phyloP scores from a whole-genome alignment of 2,888 invertebrate species.

The Teinopalpus imperialis region DNA sequence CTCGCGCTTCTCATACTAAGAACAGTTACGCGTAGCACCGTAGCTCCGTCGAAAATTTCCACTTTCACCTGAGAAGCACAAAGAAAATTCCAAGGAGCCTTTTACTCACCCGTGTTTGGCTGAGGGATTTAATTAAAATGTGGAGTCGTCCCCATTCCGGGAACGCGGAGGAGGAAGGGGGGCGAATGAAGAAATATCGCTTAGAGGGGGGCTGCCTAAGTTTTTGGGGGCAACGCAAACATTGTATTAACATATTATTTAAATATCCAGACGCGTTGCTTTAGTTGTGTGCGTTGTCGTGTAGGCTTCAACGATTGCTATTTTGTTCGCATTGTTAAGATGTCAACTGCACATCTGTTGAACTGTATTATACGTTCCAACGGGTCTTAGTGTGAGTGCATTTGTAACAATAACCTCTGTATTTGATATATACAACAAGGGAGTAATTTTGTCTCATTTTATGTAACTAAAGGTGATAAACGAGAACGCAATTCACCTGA shows the following conservation, averaged over 20 bases:
- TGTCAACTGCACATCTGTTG: constrained; percentile 10
- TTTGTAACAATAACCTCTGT: too few relatives aligned
- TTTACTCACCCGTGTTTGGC: constrained; percentile 53
- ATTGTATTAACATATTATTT: constrained; percentile 78
- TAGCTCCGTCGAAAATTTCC: constrained; percentile 30
- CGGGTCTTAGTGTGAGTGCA: too few relatives aligned
- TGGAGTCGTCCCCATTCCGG: constrained; percentile 41
- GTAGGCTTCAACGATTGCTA: constrained; percentile 4
- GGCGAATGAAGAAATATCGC: constrained; percentile 61
- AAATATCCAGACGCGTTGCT: constrained; percentile 46
- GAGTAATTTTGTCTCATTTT: too few relatives aligned
- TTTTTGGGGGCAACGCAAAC: constrained; percentile 71
- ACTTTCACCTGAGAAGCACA: constrained; percentile 46
- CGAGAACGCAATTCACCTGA: too few relatives aligned
- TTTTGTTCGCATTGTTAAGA: constrained; percentile 11
- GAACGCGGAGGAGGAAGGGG: constrained; percentile 31
- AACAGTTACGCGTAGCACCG: too few relatives aligned
- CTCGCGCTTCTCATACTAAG: too few relatives aligned
- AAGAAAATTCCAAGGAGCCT: constrained; percentile 71
- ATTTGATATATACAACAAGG: too few relatives aligned
- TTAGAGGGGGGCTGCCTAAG: constrained; percentile 44
- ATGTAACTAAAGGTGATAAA: too few relatives aligned
- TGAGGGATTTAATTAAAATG: constrained; percentile 77
- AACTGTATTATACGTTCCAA: too few relatives aligned
- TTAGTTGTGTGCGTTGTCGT: constrained; percentile 3